Evolutionary conservation across 2,888 invertebrate genomes (phyloP).

Genomic region (Serrognathus titanus): DNA sequence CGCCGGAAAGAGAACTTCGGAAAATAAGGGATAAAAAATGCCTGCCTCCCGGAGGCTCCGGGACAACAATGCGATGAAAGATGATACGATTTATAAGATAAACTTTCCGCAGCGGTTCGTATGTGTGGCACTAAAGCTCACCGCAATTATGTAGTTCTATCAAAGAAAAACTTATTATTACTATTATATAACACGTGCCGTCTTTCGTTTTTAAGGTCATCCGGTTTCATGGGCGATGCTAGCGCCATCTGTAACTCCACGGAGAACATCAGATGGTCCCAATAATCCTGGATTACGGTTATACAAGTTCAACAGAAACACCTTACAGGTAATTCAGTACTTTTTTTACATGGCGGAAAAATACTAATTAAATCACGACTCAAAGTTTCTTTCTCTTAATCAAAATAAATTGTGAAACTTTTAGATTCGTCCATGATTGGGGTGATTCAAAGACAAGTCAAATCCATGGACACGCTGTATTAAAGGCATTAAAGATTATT

Average conservation of each 20-base stretch:
- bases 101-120: neutral
- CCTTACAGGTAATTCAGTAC: constrained; percentile 66
- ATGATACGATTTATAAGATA: no score
- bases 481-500: no score
- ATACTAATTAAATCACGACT: no score
- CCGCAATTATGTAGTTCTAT: no score
- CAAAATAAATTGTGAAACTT: no score
- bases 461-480: no score
- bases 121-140: neutral
- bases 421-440: no score
- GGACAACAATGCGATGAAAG: neutral
- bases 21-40: neutral
- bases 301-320: constrained; percentile 85
- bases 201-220: constrained; percentile 55
- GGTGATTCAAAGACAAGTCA: no score
- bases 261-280: constrained; percentile 69
- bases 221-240: constrained; percentile 86
- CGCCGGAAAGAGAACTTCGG: neutral
- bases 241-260: constrained; percentile 87
- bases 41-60: neutral
- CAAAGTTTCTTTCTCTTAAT: no score
- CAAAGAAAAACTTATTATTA: no score
- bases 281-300: constrained; percentile 87
- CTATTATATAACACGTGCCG: neutral
- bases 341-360: neutral